Conservation (phyloP, 2,888 invertebrate genomes). For the Ditula angustiorana region DNA sequence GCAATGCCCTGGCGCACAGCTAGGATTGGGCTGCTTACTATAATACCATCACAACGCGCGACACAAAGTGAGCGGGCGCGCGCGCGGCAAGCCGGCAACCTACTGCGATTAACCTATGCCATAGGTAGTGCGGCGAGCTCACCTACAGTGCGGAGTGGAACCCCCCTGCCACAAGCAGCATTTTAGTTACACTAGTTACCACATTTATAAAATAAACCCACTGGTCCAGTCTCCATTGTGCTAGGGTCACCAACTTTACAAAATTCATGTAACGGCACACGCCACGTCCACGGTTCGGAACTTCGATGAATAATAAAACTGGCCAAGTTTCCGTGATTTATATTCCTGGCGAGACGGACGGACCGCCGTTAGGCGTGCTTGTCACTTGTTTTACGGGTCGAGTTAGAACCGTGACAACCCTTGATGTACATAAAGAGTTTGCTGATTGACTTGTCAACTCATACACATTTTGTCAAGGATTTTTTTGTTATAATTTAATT, state of each 20-base stretch:
- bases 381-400: slow-evolving; percentile 28
- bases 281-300: slow-evolving; percentile 32
- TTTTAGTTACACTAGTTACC: neutral
- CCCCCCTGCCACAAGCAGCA: no score
- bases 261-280: slow-evolving; percentile 36
- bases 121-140: no score
- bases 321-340: slow-evolving; percentile 32
- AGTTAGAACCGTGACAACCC: neutral
- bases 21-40: no score
- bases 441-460: no score
- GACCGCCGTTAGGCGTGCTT: slow-evolving; percentile 9
- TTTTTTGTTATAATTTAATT: neutral
- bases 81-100: no score
- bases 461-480: neutral
- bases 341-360: slow-evolving; percentile 2
- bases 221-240: slow-evolving; percentile 5
- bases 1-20: no score
- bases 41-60: no score
- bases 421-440: neutral
- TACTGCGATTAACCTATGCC: no score
- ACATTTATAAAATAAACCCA: neutral
- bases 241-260: slow-evolving; percentile 28
- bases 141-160: no score
- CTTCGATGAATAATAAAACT: slow-evolving; percentile 38
- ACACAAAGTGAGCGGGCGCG: no score